Evolutionary conservation across 2,888 invertebrate genomes (phyloP).

Genomic region (Petrophora chlorosata): DNA sequence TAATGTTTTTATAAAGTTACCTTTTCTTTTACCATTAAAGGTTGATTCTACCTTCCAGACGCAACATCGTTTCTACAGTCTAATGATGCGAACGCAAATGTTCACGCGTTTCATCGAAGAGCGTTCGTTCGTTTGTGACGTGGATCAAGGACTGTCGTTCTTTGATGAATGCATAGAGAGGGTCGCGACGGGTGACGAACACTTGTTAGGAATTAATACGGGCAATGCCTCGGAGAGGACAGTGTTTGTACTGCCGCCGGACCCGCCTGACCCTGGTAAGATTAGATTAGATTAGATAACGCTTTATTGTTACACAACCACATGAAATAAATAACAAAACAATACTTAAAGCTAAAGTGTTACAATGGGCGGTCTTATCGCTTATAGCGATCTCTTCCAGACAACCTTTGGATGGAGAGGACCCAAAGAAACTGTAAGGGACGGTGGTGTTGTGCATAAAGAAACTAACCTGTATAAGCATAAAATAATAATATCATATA

Average conservation of each 20-base stretch:
- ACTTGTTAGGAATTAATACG: slow-evolving; percentile 92
- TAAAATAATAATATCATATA: too few relatives aligned
- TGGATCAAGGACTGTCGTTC: slow-evolving; percentile 93
- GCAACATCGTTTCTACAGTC: slow-evolving; percentile 93
- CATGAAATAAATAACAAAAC: neutral
- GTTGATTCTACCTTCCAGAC: slow-evolving; percentile 64
- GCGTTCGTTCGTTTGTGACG: slow-evolving; percentile 98
- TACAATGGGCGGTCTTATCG: too few relatives aligned
- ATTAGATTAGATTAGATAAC: too few relatives aligned
- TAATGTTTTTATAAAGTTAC: neutral
- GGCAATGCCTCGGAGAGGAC: slow-evolving; percentile 93
- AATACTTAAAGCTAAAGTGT: neutral
- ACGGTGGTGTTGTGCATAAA: too few relatives aligned
- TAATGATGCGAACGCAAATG: slow-evolving; percentile 97
- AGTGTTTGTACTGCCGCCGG: slow-evolving; percentile 97
- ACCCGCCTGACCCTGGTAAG: slow-evolving; percentile 82
- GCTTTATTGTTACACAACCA: too few relatives aligned
- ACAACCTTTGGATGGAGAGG: too few relatives aligned
- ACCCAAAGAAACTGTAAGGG: too few relatives aligned
- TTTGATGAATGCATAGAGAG: slow-evolving; percentile 98
- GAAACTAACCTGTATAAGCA: too few relatives aligned
- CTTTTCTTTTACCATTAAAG: slow-evolving; percentile 5
- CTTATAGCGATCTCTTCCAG: too few relatives aligned
- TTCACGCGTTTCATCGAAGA: slow-evolving; percentile 99
- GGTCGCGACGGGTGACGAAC: slow-evolving; percentile 72